Percentiles rank a stretch among this genome's conserved stretches.
These are phyloP conservation scores for Oscheius sp. DNA, from an alignment of 2,888 invertebrate genomes.

Conservation along the genomic window DNA sequence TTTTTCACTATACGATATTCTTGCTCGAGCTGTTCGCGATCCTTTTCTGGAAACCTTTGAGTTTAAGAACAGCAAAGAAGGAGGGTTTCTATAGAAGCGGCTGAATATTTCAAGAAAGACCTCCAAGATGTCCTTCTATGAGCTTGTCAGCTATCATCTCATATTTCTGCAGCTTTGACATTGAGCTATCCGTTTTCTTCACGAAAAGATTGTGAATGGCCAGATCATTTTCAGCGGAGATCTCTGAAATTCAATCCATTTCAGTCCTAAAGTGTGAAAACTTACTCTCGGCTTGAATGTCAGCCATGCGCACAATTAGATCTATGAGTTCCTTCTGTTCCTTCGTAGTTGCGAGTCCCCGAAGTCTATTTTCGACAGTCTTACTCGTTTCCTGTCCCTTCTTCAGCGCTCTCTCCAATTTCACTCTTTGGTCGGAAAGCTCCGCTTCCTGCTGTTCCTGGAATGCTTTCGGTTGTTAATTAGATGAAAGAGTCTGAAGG, in stretches of 20 bases:
- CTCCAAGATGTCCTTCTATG: slow-evolving; percentile 64
- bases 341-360: slow-evolving; percentile 77
- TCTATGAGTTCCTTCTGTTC: slow-evolving; percentile 90
- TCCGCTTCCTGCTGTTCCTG: slow-evolving; percentile 49
- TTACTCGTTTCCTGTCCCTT: slow-evolving; percentile 55
- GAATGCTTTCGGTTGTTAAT: slow-evolving; percentile 24
- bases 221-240: slow-evolving; percentile 67
- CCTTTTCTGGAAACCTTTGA: slow-evolving; percentile 45
- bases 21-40: slow-evolving; percentile 63
- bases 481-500: slow-evolving; percentile 3
- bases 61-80: neutral
- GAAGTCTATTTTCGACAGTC: slow-evolving; percentile 55
- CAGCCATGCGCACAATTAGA: slow-evolving; percentile 89
- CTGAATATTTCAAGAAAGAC: slow-evolving; percentile 38
- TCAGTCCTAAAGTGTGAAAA: slow-evolving; percentile 2
- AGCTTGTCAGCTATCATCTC: slow-evolving; percentile 68
- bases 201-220: slow-evolving; percentile 66
- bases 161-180: slow-evolving; percentile 68
- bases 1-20: slow-evolving; percentile 70
- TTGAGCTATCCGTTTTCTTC: slow-evolving; percentile 67
- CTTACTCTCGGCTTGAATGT: slow-evolving; percentile 90
- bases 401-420: slow-evolving; percentile 65
- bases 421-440: slow-evolving; percentile 63
- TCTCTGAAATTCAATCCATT: slow-evolving; percentile 56
- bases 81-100: neutral